Percentiles rank a stretch among this genome's conserved stretches.
phyloP scores from a whole-genome alignment of 2,888 invertebrate species.

The Doris montereyensis region DNA sequence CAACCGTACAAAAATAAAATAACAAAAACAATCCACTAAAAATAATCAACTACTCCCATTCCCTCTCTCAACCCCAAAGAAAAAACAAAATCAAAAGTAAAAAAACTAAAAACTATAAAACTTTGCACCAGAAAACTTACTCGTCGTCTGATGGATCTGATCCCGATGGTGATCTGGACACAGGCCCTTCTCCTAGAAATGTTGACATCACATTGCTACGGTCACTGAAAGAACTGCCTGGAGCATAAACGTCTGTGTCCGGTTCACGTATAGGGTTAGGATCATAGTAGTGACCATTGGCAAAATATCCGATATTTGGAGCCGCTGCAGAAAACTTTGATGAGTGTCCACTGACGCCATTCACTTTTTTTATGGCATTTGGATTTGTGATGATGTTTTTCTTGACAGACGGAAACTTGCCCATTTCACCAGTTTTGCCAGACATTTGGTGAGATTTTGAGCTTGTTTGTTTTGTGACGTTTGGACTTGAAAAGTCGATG shows the following conservation, averaged over 20 bases:
- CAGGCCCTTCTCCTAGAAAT: slow-evolving; percentile 54
- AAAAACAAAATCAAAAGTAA: too few relatives aligned
- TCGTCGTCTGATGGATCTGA: slow-evolving; percentile 51
- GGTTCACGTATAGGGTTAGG: slow-evolving; percentile 53
- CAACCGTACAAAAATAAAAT: neutral
- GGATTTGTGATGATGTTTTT: slow-evolving; percentile 42
- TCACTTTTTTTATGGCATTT: slow-evolving; percentile 26
- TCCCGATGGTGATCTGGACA: slow-evolving; percentile 52
- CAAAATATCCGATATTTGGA: slow-evolving; percentile 54
- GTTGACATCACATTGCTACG: slow-evolving; percentile 61
- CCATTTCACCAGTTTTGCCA: neutral
- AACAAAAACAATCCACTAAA: neutral
- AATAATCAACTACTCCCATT: neutral
- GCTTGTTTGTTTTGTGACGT: neutral
- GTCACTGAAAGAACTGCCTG: slow-evolving; percentile 65
- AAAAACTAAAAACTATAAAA: neutral
- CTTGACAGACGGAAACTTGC: slow-evolving; percentile 19
- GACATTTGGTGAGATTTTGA: neutral
- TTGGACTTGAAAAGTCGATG: neutral
- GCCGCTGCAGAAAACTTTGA: neutral
- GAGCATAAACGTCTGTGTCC: slow-evolving; percentile 58
- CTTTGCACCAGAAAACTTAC: slow-evolving; percentile 46
- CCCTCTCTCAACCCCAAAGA: neutral
- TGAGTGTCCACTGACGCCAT: neutral
- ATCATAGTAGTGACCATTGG: slow-evolving; percentile 64